phyloP scores from a whole-genome alignment of 2,888 invertebrate species.

The Yponomeuta evonymella region DNA sequence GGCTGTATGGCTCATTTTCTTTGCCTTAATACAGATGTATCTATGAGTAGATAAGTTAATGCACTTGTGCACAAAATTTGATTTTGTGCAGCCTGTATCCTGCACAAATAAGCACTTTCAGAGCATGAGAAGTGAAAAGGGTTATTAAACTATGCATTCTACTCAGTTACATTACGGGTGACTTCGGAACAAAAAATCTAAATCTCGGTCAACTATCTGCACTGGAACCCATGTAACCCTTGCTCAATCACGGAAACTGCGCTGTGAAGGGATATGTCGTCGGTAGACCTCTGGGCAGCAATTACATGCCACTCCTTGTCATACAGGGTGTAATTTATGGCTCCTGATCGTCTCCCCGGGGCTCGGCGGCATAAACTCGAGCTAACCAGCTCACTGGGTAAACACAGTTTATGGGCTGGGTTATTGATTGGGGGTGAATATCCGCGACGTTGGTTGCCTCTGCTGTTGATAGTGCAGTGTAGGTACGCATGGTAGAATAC shows the following conservation, averaged over 20 bases:
- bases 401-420: slow-evolving; percentile 25
- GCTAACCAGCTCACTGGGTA: slow-evolving; percentile 37
- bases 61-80: too few species aligned
- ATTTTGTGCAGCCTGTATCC: too few species aligned
- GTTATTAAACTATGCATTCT: too few species aligned
- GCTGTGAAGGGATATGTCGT: slow-evolving; percentile 65
- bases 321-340: slow-evolving; percentile 54
- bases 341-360: slow-evolving; percentile 49
- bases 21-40: too few species aligned
- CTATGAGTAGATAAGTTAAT: too few species aligned
- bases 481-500: too few species aligned
- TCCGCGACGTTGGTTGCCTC: background rate
- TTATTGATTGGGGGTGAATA: background rate
- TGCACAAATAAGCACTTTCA: too few species aligned
- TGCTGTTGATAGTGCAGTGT: too few species aligned
- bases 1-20: too few species aligned
- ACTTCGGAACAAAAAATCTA: too few species aligned
- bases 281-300: slow-evolving; percentile 50
- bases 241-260: background rate
- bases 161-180: too few species aligned
- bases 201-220: background rate
- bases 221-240: background rate
- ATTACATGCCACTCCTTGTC: slow-evolving; percentile 50
- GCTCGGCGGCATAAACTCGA: slow-evolving; percentile 46
- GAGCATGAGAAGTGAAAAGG: too few species aligned